Percentiles rank a stretch among this genome's conserved stretches.
Conservation (phyloP, 2,113 vertebrate genomes). For the Cryptotis parvus region DNA sequence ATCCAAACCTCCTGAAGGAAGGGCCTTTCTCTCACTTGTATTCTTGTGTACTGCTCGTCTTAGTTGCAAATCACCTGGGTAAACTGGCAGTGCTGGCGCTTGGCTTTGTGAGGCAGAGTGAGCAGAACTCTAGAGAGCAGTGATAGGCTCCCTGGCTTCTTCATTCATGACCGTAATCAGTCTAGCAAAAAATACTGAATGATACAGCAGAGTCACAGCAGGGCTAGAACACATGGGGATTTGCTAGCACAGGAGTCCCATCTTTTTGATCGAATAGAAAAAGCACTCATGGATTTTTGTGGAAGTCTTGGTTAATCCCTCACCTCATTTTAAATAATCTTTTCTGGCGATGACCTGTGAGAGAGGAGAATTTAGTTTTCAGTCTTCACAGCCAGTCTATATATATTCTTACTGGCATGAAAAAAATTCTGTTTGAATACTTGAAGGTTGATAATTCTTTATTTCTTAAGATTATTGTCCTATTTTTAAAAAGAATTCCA, state of each 20-base stretch:
- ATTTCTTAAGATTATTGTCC: background rate
- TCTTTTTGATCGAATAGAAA: background rate
- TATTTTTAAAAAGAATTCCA: background rate
- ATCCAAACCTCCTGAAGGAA: background rate
- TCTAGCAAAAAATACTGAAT: background rate
- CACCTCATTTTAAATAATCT: background rate
- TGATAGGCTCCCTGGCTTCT: background rate
- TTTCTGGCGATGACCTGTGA: background rate
- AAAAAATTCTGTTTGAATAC: constrained; percentile 24
- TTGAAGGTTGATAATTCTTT: background rate
- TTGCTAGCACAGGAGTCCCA: background rate
- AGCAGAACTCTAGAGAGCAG: background rate
- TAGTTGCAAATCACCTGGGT: background rate
- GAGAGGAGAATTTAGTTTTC: background rate
- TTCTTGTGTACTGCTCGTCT: accelerated
- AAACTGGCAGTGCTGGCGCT: background rate
- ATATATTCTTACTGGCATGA: background rate
- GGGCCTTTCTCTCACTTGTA: background rate
- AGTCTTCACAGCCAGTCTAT: background rate
- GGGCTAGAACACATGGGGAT: background rate
- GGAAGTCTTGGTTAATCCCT: background rate
- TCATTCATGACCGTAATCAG: background rate
- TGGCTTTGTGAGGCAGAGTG: background rate
- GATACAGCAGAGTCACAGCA: background rate
- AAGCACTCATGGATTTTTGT: background rate